Percentiles rank a stretch among this genome's conserved stretches.
phyloP scores from a whole-genome alignment of 2,797 vertebrate species.

The Holocentrus rufus region DNA sequence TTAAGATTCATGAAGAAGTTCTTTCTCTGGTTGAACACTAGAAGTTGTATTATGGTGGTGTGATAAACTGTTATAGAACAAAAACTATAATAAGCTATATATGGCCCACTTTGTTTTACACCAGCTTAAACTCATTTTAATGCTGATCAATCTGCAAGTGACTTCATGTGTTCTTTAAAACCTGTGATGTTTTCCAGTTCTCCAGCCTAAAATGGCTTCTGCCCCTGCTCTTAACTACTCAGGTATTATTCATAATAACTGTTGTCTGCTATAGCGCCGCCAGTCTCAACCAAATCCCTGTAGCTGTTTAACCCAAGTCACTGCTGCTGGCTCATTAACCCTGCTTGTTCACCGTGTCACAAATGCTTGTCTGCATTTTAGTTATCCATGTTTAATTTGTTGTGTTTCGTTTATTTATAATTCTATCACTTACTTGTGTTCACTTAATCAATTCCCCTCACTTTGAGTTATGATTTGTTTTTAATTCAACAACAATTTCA shows the following conservation, averaged over 20 bases:
- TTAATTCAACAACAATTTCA: slow-evolving; percentile 4
- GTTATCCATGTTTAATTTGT: neutral
- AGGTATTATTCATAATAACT: slow-evolving; percentile 84
- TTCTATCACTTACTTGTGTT: slow-evolving; percentile 4
- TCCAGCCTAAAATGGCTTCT: slow-evolving; percentile 92
- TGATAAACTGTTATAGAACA: neutral
- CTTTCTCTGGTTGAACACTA: slow-evolving; percentile 11
- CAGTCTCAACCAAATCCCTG: slow-evolving; percentile 15
- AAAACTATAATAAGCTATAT: neutral
- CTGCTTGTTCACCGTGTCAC: neutral
- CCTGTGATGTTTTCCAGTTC: slow-evolving; percentile 87
- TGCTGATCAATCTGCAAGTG: slow-evolving; percentile 1
- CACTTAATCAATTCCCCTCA: neutral
- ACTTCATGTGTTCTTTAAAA: slow-evolving; percentile 46
- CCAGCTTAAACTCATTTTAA: neutral
- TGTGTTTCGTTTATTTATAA: slow-evolving; percentile 6
- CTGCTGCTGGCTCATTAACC: slow-evolving; percentile 62
- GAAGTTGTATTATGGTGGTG: neutral
- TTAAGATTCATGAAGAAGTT: neutral
- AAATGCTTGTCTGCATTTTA: slow-evolving; percentile 14
- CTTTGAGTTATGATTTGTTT: slow-evolving; percentile 6
- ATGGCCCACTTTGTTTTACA: neutral
- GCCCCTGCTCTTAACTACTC: slow-evolving; percentile 88
- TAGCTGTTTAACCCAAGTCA: slow-evolving; percentile 48
- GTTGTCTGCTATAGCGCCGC: slow-evolving; percentile 36